A percentile compares a stretch with the other conserved stretches of the same genome.
Evolutionary conservation across 1,140 invertebrate genomes (phyloP).

Genomic region (Aphidius gifuensis): DNA sequence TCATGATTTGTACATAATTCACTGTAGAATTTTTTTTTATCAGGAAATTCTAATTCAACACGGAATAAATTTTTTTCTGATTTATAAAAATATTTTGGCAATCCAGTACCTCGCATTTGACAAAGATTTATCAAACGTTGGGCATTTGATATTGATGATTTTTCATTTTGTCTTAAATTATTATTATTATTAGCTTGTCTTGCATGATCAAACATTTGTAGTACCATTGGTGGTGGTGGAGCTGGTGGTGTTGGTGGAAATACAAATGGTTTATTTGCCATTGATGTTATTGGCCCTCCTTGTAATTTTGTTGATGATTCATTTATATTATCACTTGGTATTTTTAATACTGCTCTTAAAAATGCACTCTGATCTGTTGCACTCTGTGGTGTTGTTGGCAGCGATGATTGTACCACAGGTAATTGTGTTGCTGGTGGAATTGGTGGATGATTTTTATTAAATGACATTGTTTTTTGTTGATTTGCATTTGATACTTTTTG

Average conservation of each 20-base stretch:
- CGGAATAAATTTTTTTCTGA: conserved; percentile 37
- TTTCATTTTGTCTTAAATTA: conserved; percentile 21
- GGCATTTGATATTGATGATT: conserved; percentile 21
- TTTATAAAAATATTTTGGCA: conserved; percentile 51
- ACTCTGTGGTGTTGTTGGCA: conserved; percentile 30
- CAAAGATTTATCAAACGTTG: conserved; percentile 46
- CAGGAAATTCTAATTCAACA: conserved; percentile 47
- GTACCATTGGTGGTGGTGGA: conserved; percentile 40
- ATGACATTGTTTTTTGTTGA: neutral
- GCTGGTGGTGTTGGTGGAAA: conserved; percentile 29
- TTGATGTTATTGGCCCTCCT: neutral
- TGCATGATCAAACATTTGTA: conserved; percentile 50
- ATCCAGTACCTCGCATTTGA: conserved; percentile 42
- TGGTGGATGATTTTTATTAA: neutral
- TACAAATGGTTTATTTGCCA: conserved; percentile 28
- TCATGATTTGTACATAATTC: conserved; percentile 38
- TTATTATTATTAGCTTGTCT: conserved; percentile 36
- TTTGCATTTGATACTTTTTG: conserved; percentile 30
- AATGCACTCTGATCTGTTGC: conserved; percentile 50
- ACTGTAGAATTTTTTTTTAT: conserved; percentile 43
- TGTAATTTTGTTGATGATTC: conserved; percentile 23
- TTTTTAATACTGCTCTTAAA: conserved; percentile 50
- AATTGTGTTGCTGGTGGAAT: conserved; percentile 9
- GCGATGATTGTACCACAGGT: conserved; percentile 1
- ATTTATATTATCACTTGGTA: conserved; percentile 38